A percentile compares a stretch with the other conserved stretches of the same genome.
These are phyloP conservation scores for Petrocephalus zakoni DNA, from an alignment of 2,113 vertebrate species.

Conservation along the genomic window DNA sequence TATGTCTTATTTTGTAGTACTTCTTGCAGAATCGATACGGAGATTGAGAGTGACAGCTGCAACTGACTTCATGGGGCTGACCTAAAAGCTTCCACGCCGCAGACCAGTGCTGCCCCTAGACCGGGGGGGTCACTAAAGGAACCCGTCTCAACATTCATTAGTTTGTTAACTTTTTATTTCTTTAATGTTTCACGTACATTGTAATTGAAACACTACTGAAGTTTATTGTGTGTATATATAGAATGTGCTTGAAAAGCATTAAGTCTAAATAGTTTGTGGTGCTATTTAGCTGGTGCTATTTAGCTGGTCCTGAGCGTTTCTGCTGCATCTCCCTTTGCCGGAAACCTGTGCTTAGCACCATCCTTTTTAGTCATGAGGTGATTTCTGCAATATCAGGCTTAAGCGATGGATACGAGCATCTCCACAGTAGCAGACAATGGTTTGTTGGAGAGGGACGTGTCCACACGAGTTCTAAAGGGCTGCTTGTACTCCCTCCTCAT, in stretches of 20 bases:
- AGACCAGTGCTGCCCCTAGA: slow-evolving; percentile 14
- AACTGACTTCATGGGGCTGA: too few species aligned
- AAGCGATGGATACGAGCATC: slow-evolving; percentile 81
- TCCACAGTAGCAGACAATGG: slow-evolving; percentile 73
- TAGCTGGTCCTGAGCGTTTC: slow-evolving; percentile 44
- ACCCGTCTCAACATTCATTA: slow-evolving; percentile 48
- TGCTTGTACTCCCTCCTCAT: slow-evolving; percentile 92
- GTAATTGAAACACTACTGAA: not conserved
- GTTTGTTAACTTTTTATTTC: slow-evolving; percentile 42
- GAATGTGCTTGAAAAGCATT: not conserved
- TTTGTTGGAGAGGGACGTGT: slow-evolving; percentile 75
- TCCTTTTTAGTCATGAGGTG: slow-evolving; percentile 62
- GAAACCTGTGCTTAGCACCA: slow-evolving; percentile 42
- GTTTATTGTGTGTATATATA: too few species aligned
- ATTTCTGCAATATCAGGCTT: slow-evolving; percentile 51
- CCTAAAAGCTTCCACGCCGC: not conserved
- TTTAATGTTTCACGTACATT: slow-evolving; percentile 22
- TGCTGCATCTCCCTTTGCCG: slow-evolving; percentile 42
- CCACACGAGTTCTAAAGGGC: slow-evolving; percentile 85
- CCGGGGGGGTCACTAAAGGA: slow-evolving; percentile 50
- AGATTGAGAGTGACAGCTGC: not conserved
- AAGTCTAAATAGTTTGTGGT: not conserved
- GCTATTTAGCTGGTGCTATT: too few species aligned
- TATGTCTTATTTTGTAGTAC: not conserved
- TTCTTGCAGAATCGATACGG: not conserved